Evolutionary conservation across 2,113 vertebrate genomes (phyloP).

Genomic region (Sebastes schlegelii): DNA sequence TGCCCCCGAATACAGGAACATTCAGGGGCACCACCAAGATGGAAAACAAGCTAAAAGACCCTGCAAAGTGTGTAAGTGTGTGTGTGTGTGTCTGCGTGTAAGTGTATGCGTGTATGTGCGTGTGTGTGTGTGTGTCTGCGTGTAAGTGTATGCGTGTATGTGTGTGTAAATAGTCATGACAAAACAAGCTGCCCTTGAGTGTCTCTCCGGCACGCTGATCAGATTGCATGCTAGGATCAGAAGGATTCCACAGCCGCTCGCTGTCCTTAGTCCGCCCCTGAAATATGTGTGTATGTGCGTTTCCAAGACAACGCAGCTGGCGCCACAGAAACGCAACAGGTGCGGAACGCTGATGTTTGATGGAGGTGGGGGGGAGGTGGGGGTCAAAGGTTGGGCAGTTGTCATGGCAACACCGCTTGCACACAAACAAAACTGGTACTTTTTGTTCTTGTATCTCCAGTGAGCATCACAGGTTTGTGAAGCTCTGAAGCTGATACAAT

Average conservation of each 20-base stretch:
- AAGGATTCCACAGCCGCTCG: slow-evolving; percentile 66
- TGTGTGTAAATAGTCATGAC: slow-evolving; percentile 29
- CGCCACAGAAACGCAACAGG: slow-evolving; percentile 72
- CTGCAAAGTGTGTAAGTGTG: not conserved
- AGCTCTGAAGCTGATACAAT: slow-evolving; percentile 15
- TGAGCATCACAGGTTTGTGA: slow-evolving; percentile 50
- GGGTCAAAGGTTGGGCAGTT: slow-evolving; percentile 73
- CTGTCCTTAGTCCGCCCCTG: slow-evolving; percentile 57
- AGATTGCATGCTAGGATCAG: slow-evolving; percentile 64
- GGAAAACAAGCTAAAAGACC: not conserved
- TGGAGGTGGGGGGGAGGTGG: slow-evolving; percentile 38
- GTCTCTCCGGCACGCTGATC: slow-evolving; percentile 57
- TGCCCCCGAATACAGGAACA: not conserved
- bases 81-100: not conserved
- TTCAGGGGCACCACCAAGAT: not conserved
- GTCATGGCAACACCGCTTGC: slow-evolving; percentile 66
- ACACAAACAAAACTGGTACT: slow-evolving; percentile 68
- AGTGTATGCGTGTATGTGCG: not conserved
- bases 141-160: not conserved
- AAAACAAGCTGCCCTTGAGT: slow-evolving; percentile 62
- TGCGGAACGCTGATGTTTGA: slow-evolving; percentile 62
- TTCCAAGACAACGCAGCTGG: slow-evolving; percentile 67
- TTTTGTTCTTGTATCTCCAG: slow-evolving; percentile 57
- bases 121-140: not conserved
- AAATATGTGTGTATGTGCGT: slow-evolving; percentile 57